phyloP scores from a whole-genome alignment of 2,797 vertebrate genomes.

The Macropus fuliginosus region DNA sequence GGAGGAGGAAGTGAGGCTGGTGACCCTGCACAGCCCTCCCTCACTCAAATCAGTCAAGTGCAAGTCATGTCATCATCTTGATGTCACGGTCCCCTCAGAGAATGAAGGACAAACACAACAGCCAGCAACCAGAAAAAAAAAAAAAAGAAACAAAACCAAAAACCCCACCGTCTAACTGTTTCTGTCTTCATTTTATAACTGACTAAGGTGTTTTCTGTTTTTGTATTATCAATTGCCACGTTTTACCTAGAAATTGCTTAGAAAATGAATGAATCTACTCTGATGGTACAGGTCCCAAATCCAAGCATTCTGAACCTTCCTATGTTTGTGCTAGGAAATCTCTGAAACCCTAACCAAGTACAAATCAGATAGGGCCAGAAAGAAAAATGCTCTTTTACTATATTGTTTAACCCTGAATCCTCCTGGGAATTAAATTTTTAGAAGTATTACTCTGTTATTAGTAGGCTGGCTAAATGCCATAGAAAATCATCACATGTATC shows the following conservation, averaged over 20 bases:
- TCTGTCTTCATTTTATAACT: not conserved
- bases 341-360: slow-evolving; percentile 12
- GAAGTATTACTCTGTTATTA: not conserved
- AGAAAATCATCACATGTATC: not conserved
- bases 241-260: not conserved
- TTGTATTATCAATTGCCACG: not conserved
- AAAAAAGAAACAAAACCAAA: too few species aligned
- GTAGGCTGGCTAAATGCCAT: too few species aligned
- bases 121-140: too few species aligned
- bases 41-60: too few species aligned
- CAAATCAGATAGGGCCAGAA: not conserved
- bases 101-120: too few species aligned
- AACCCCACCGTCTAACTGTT: not conserved
- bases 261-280: not conserved
- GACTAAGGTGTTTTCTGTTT: not conserved
- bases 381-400: slow-evolving; percentile 10
- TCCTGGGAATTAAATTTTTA: not conserved
- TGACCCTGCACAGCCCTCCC: too few species aligned
- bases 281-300: not conserved
- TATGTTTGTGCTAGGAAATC: not conserved
- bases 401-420: not conserved
- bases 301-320: not conserved
- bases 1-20: too few species aligned
- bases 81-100: too few species aligned
- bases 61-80: too few species aligned